A percentile compares a stretch with the other conserved stretches of the same genome.
phyloP scores from a whole-genome alignment of 2,113 vertebrate genomes.

The Siniperca knerii region DNA sequence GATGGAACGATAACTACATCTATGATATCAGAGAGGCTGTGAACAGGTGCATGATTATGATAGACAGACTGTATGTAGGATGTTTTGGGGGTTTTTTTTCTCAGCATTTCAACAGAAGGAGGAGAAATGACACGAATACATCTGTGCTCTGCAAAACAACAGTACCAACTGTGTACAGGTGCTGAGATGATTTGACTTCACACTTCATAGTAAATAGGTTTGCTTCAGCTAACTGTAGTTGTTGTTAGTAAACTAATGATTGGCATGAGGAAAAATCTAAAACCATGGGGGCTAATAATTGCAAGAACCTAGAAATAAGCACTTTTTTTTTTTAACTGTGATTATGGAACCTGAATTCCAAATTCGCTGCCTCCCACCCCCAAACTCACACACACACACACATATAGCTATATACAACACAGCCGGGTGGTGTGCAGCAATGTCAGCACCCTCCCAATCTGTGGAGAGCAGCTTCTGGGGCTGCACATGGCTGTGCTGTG shows the following conservation, averaged over 20 bases:
- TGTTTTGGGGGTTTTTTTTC: constrained; percentile 9
- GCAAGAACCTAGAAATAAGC: constrained; percentile 1
- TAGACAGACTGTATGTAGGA: constrained; percentile 71
- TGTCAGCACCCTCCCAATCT: constrained; percentile 71
- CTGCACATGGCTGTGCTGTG: constrained; percentile 67
- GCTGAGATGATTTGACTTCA: constrained; percentile 63
- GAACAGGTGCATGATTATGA: constrained; percentile 76
- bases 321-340: constrained; percentile 1
- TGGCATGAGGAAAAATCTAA: constrained; percentile 10
- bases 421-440: constrained; percentile 44
- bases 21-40: constrained; percentile 64
- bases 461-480: constrained; percentile 62
- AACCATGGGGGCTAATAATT: not conserved
- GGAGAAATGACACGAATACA: constrained; percentile 64
- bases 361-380: constrained; percentile 2
- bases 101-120: constrained; percentile 63
- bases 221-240: constrained; percentile 34
- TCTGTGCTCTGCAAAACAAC: constrained; percentile 65
- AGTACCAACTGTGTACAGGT: constrained; percentile 65
- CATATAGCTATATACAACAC: constrained; percentile 11
- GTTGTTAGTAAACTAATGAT: constrained; percentile 36
- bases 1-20: constrained; percentile 66
- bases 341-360: constrained; percentile 14
- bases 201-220: constrained; percentile 8
- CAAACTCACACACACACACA: not conserved